These are phyloP conservation scores for Thomomys bottae DNA, from an alignment of 2,113 vertebrate species.

Conservation along the genomic window DNA sequence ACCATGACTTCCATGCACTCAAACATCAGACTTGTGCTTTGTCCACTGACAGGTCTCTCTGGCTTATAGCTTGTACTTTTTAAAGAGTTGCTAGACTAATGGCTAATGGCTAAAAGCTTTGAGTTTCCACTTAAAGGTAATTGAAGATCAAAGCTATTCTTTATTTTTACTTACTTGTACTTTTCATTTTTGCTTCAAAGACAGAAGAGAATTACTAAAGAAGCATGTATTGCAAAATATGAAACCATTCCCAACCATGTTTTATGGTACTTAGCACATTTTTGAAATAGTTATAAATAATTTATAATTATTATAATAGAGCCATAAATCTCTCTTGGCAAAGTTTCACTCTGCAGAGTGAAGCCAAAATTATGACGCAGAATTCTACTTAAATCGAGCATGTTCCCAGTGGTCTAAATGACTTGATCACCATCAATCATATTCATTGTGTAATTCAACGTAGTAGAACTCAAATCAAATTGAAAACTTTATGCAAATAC, in stretches of 20 bases:
- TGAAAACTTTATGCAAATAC: neutral
- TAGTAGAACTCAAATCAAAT: neutral
- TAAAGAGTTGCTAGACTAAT: slow-evolving; percentile 10
- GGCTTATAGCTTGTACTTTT: neutral
- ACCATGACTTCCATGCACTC: neutral
- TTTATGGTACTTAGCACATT: slow-evolving; percentile 4
- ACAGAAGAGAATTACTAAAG: slow-evolving; percentile 18
- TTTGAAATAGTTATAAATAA: slow-evolving; percentile 55
- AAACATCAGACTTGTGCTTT: neutral
- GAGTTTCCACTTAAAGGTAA: slow-evolving; percentile 41
- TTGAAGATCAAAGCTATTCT: slow-evolving; percentile 20
- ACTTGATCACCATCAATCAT: neutral
- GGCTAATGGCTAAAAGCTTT: neutral
- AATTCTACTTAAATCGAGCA: slow-evolving; percentile 27
- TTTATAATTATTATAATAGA: slow-evolving; percentile 32
- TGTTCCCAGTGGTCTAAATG: neutral
- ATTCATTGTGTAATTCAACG: neutral
- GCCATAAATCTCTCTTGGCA: slow-evolving; percentile 30
- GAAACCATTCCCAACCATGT: slow-evolving; percentile 12
- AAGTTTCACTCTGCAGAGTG: neutral
- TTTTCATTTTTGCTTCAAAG: slow-evolving; percentile 57
- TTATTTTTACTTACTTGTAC: slow-evolving; percentile 10
- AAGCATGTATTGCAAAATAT: neutral
- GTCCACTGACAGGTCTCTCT: neutral
- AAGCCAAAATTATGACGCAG: neutral